These are phyloP conservation scores for Lophius piscatorius DNA, from an alignment of 2,113 vertebrate species.

Conservation along the genomic window DNA sequence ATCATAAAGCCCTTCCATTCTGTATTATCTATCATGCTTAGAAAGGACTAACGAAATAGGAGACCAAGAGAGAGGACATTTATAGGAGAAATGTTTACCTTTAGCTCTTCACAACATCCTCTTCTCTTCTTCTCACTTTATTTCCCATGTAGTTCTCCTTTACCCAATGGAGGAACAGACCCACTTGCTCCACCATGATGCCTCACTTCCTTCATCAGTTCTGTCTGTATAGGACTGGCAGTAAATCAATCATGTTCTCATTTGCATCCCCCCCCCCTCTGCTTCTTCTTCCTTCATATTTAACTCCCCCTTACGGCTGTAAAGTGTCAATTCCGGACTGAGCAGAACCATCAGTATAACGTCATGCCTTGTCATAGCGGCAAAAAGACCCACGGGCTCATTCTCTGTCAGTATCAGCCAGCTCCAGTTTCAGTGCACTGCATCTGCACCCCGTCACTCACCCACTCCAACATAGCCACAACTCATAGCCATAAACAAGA, in stretches of 20 bases:
- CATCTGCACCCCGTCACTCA: too few relatives aligned
- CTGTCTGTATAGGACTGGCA: slow-evolving; percentile 61
- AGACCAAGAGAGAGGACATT: slow-evolving; percentile 18
- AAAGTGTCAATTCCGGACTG: slow-evolving; percentile 63
- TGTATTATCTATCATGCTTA: slow-evolving; percentile 17
- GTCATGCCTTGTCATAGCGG: slow-evolving; percentile 67
- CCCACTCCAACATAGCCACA: slow-evolving; percentile 57
- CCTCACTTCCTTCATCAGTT: slow-evolving; percentile 50
- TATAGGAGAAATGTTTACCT: slow-evolving; percentile 19
- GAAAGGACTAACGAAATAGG: slow-evolving; percentile 15
- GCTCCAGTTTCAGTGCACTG: slow-evolving; percentile 58
- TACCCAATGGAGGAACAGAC: slow-evolving; percentile 44
- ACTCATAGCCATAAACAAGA: slow-evolving; percentile 50
- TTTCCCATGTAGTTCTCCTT: slow-evolving; percentile 15
- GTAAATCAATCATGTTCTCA: slow-evolving; percentile 72
- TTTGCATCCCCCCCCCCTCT: slow-evolving; percentile 13
- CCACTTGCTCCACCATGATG: slow-evolving; percentile 62
- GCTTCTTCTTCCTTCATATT: slow-evolving; percentile 34
- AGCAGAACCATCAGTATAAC: slow-evolving; percentile 57
- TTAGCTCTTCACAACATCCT: slow-evolving; percentile 28
- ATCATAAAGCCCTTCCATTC: background rate
- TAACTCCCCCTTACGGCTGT: slow-evolving; percentile 62
- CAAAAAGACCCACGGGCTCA: slow-evolving; percentile 67
- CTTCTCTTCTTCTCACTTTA: slow-evolving; percentile 19
- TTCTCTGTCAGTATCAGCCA: slow-evolving; percentile 71